Evolutionary conservation across 2,113 vertebrate genomes (phyloP), one percentile per base, ranked within the genome.

Genomic region (Hiodon alosoides): DNA sequence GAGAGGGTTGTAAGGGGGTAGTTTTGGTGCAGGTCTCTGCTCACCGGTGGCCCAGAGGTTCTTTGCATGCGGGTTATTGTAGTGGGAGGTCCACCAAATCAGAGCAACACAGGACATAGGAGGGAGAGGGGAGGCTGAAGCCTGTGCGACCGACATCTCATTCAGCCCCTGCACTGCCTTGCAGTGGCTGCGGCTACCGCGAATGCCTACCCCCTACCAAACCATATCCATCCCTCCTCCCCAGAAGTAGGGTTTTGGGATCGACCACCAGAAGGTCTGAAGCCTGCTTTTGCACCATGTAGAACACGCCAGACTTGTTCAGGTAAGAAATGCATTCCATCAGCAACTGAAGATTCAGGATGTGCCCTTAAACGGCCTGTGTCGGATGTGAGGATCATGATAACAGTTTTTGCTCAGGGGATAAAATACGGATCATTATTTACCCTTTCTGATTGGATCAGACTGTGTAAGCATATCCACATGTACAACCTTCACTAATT

Each of bases 31-130:
- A 79, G 76, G 51, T 68, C 72, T 76, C 72, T 77, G 72, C 79
- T 81, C 69, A 68, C 57, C 71, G 76, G 78, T 58, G 80, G 73
- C 69, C 73, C 77, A 77, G 83, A 71, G 79, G 13, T 3, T 60
- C 76, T 75, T 68, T 52, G 84, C 94, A 93, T 93, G 93, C 93
- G 90, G 83, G 85, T 89, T 87, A 89, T 67, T 82, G 73, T 78
- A 80, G 71, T 80, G 73, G 71, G 79, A 80, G 72, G 61, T 74
- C 76, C 79, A 78, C 66, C 69, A 74, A 76, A 75, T 76, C 71
- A 79, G 75, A 78, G 76, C 72, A 11, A 75, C 55, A 64, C 64
- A 81, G 48, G 75, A 72, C 76, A 74, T 48, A 79, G 74, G 77
- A 85, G 69, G 78, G 74, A 54, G 74, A 79, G 80, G 2, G 83